phyloP scores from a whole-genome alignment of 2,113 vertebrate genomes.

The Paracanthobrama guichenoti region DNA sequence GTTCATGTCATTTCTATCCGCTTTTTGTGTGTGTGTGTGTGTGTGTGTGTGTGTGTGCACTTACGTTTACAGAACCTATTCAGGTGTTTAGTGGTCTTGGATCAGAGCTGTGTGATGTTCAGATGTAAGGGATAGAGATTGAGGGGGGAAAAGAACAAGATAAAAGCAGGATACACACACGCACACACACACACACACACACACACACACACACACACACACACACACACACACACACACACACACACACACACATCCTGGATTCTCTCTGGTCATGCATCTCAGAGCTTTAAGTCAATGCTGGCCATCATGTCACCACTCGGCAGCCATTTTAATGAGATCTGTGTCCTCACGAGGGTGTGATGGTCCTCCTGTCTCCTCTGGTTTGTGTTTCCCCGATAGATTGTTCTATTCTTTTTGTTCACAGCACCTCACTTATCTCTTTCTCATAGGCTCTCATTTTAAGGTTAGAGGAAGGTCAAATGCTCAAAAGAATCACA shows the following conservation, averaged over 20 bases:
- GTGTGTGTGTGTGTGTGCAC: no score
- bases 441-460: constrained; percentile 22
- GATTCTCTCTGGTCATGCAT: constrained; percentile 36
- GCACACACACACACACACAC: no score
- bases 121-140: constrained; percentile 12
- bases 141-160: background rate
- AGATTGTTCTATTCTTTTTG: constrained; percentile 36
- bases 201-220: no score
- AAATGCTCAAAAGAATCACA: constrained; percentile 25
- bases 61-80: background rate
- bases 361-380: constrained; percentile 45
- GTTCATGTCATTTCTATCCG: background rate
- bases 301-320: constrained; percentile 43
- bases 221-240: no score
- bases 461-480: constrained; percentile 47
- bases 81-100: constrained; percentile 34
- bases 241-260: background rate
- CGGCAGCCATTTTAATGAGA: constrained; percentile 50
- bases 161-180: constrained; percentile 19
- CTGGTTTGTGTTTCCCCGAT: constrained; percentile 22
- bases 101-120: constrained; percentile 6
- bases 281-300: constrained; percentile 27
- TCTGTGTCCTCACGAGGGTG: constrained; percentile 57
- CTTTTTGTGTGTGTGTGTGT: background rate
- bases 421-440: constrained; percentile 21